A percentile compares a stretch with the other conserved stretches of the same genome.
Evolutionary conservation across 2,113 vertebrate genomes (phyloP).

Genomic region (Uria lomvia): DNA sequence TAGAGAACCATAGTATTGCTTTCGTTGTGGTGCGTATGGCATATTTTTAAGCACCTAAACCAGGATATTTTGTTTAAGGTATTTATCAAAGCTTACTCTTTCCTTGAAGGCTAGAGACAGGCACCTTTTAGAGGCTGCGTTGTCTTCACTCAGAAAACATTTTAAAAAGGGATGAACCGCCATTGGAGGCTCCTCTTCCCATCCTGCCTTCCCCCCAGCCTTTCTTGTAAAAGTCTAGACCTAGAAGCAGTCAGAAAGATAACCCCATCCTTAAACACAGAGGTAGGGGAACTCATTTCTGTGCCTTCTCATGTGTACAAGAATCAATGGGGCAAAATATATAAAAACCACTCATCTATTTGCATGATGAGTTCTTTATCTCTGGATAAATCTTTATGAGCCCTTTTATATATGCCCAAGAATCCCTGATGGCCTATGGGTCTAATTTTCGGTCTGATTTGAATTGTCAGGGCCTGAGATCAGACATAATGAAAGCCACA

Average conservation of each 20-base stretch:
- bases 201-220: background rate
- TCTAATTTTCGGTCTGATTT: background rate
- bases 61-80: background rate
- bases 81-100: background rate
- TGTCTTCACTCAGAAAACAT: background rate
- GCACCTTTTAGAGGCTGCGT: background rate
- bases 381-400: background rate
- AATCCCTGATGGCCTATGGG: background rate
- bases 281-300: background rate
- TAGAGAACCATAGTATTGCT: background rate
- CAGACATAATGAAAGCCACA: background rate
- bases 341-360: background rate
- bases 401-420: background rate
- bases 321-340: background rate
- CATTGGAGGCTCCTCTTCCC: background rate
- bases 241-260: background rate
- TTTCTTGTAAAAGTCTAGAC: background rate
- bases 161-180: background rate
- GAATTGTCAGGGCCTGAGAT: background rate
- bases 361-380: background rate
- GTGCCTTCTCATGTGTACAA: accelerated
- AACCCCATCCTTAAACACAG: background rate
- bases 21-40: background rate
- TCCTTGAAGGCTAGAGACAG: accelerated
- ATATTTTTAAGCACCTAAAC: background rate